These are phyloP conservation scores for Yponomeuta malinellus DNA, from an alignment of 2,888 invertebrate species.

Conservation along the genomic window DNA sequence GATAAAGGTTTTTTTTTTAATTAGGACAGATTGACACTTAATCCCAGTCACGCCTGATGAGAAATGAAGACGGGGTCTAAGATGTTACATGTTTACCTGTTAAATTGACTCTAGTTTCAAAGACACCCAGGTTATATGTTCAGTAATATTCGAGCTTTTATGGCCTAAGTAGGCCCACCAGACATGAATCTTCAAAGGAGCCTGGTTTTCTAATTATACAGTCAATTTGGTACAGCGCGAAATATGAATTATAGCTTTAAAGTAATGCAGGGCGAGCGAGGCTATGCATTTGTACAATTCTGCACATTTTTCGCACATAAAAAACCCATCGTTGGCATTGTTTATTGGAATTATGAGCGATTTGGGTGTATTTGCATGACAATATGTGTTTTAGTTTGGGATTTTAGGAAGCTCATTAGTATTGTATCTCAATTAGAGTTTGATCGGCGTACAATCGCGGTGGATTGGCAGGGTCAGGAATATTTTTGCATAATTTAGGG, in stretches of 20 bases:
- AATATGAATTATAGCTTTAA: conserved; percentile 61
- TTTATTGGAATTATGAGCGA: background rate
- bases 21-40: too few relatives aligned
- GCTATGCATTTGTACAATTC: conserved; percentile 57
- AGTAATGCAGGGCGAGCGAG: conserved; percentile 37
- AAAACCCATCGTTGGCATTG: background rate
- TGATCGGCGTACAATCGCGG: conserved; percentile 3
- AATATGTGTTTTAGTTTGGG: conserved; percentile 5
- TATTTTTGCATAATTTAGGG: background rate
- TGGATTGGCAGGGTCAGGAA: background rate
- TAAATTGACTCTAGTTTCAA: too few relatives aligned
- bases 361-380: conserved; percentile 4
- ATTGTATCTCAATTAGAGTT: conserved; percentile 4
- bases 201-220: conserved; percentile 61
- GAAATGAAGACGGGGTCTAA: too few relatives aligned
- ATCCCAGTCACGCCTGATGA: too few relatives aligned
- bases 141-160: background rate
- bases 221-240: conserved; percentile 69
- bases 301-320: background rate
- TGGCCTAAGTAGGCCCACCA: background rate
- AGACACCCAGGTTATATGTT: too few relatives aligned
- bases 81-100: too few relatives aligned
- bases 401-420: conserved; percentile 8
- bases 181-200: background rate
- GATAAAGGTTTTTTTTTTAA: too few relatives aligned